Evolutionary conservation across 2,888 invertebrate genomes (phyloP).

Genomic region (Stenichneumon culpator): DNA sequence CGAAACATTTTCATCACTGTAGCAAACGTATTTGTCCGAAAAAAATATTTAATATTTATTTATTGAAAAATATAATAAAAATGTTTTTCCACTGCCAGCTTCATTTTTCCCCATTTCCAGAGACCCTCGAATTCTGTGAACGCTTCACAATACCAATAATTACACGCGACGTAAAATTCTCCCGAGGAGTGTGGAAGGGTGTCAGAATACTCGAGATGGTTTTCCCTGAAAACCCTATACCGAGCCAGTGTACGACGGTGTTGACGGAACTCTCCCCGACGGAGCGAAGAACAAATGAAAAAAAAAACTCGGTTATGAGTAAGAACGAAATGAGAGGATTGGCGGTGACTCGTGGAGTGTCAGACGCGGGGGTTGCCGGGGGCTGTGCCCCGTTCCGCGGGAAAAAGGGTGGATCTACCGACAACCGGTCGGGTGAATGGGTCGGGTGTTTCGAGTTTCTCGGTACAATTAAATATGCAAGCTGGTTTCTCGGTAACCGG

Average conservation of each 20-base stretch:
- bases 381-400: conserved; percentile 25
- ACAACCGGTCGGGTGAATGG: conserved; percentile 43
- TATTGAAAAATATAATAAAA: not conserved
- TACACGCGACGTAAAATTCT: conserved; percentile 22
- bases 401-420: conserved; percentile 56
- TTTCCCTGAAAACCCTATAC: not conserved
- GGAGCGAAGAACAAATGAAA: conserved; percentile 27
- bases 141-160: conserved; percentile 36
- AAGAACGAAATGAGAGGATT: conserved; percentile 34
- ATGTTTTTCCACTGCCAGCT: not conserved
- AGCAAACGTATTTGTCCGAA: not conserved
- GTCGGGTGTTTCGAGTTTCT: conserved; percentile 5
- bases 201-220: not conserved
- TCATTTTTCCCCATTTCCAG: conserved; percentile 5
- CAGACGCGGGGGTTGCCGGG: conserved; percentile 11
- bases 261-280: conserved; percentile 20
- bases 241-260: conserved; percentile 33
- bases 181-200: conserved; percentile 21
- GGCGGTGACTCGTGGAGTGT: conserved; percentile 18
- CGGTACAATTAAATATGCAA: conserved; percentile 79
- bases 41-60: not conserved
- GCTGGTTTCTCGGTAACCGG: conserved; percentile 73
- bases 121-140: conserved; percentile 22
- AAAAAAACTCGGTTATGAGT: conserved; percentile 34
- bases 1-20: not conserved